Percentiles rank a stretch among this genome's conserved stretches.
Evolutionary conservation across 2,113 vertebrate genomes (phyloP).

Genomic region (Tychaedon coryphoeus): DNA sequence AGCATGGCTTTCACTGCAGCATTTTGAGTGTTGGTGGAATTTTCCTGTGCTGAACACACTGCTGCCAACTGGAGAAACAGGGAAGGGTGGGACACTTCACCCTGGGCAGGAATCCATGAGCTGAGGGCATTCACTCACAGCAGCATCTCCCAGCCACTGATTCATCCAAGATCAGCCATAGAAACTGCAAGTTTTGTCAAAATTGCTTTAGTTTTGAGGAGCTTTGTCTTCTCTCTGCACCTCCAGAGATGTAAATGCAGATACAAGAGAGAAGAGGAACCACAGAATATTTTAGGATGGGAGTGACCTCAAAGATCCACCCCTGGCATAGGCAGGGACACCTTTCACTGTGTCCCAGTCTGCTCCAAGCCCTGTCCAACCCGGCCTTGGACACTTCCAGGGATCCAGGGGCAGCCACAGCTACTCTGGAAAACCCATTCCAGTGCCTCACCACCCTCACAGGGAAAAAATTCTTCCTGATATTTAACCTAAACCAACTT

Average conservation of each 20-base stretch:
- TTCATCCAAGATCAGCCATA: neutral
- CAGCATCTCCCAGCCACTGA: neutral
- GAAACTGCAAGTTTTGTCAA: neutral
- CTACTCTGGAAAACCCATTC: neutral
- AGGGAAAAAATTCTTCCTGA: rapidly evolving
- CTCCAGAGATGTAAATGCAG: neutral
- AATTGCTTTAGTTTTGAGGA: neutral
- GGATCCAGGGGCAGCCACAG: neutral
- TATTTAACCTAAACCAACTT: neutral
- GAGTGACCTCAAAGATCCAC: neutral
- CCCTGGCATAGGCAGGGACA: neutral
- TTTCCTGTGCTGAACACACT: neutral
- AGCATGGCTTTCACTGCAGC: neutral
- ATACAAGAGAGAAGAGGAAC: neutral
- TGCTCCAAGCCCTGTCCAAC: rapidly evolving
- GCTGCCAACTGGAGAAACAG: neutral
- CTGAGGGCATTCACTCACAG: neutral
- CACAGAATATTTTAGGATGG: neutral
- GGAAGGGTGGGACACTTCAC: neutral
- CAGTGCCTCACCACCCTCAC: neutral
- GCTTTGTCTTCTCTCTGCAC: neutral
- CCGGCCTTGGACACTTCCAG: rapidly evolving
- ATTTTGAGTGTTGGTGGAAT: neutral
- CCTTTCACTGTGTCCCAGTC: rapidly evolving
- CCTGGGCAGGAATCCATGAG: neutral